Conservation (phyloP, 1,140 invertebrate species). For the Temnothorax longispinosus region DNA sequence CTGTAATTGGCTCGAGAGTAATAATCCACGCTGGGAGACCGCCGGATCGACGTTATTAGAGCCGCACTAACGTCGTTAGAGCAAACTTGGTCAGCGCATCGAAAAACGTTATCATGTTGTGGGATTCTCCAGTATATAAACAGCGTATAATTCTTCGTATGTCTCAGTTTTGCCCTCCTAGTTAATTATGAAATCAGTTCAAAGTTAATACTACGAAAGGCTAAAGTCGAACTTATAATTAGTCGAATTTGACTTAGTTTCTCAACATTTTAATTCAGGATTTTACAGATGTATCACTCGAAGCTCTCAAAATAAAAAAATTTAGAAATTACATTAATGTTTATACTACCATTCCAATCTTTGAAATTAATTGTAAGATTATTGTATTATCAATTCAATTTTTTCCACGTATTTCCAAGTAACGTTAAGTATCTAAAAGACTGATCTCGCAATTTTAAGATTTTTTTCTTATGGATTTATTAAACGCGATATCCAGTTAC, state of each 20-base stretch:
- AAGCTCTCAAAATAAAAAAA: background rate
- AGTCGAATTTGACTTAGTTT: background rate
- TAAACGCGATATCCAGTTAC: background rate
- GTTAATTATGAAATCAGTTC: background rate
- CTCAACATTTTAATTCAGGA: background rate
- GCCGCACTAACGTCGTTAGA: slow-evolving; percentile 35
- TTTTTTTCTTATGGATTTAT: background rate
- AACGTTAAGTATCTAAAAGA: background rate
- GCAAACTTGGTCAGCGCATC: background rate
- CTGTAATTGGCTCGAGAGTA: slow-evolving; percentile 58
- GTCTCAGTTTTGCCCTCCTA: background rate
- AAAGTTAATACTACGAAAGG: background rate
- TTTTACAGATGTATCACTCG: background rate
- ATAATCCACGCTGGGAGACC: slow-evolving; percentile 35
- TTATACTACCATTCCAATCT: background rate
- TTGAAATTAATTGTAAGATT: background rate
- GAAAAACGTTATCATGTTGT: slow-evolving; percentile 32
- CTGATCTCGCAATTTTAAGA: background rate
- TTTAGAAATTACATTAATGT: background rate
- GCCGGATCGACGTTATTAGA: slow-evolving; percentile 56
- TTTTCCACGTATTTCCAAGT: background rate
- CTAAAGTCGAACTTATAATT: background rate
- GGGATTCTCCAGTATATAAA: background rate
- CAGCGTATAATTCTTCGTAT: background rate
- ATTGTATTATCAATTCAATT: background rate